Base-by-base conservation (phyloP, 2,888 invertebrate genomes). In the Agrochola litura region DNA sequence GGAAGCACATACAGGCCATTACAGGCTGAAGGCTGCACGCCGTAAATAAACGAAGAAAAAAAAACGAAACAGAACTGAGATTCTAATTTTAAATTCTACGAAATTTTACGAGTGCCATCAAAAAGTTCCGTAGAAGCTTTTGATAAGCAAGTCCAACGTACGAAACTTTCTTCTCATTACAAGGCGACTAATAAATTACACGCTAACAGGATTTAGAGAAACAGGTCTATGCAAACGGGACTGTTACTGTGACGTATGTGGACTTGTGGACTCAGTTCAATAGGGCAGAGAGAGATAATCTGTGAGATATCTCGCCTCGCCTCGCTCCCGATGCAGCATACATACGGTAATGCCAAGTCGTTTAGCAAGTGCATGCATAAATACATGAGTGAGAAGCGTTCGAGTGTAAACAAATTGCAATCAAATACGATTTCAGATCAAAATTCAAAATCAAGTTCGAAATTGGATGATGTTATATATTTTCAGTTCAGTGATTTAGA, bases 371-470 rank as follows among this genome's bases (percentile, higher is more conserved):
- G 69, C 83, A 85, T 84, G 72, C 78, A 84, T 84, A 85, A 78
- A 82, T 73, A 73, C 68, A 85, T 84, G 69, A 82, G 72, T 60
- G 63, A 78, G 70, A 70, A 52, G 64, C 71, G 61, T 74, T 58
- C 66, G 14, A 75, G 76, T 86, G 84, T 80, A 69, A 84, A 86
- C 74, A 65, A 73, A 74, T 78, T 82, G 72, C 86, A 82, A 82
- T 85, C 83, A 83, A 77, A 77, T 60, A 72, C 10, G 69, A 75
- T 70, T 83, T 69, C 69, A 75, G 60, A 74, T 70, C 54, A 37
- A 61, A 73, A 30, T 56, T 73, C 25, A 41, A 67, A 49, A 66
- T 66, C 49, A 63, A 80, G 49, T 70, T 52, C 58, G 41, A 79
- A 63, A 22, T 69, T 41, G 25, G 14, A 30, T 49, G 16, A 22